phyloP scores from a whole-genome alignment of 1,140 invertebrate species.

The Antheraea mylitta region DNA sequence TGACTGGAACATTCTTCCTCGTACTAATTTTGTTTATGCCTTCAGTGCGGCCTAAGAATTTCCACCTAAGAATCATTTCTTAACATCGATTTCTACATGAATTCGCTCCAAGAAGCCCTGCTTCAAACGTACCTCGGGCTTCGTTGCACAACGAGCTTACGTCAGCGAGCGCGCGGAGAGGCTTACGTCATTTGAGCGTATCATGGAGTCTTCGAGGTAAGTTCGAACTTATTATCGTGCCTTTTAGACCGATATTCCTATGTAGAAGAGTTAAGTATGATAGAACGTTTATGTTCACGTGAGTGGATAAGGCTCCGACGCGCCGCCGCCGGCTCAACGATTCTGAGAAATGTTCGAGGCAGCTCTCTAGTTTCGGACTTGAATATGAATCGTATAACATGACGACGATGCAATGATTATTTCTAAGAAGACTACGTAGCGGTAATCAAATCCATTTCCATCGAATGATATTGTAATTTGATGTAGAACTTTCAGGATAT shows the following conservation, averaged over 20 bases:
- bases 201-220: constrained; percentile 40
- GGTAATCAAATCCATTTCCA: constrained; percentile 13
- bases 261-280: constrained; percentile 53
- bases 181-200: constrained; percentile 74
- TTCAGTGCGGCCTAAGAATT: constrained; percentile 65
- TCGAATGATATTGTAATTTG: background rate
- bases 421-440: constrained; percentile 28
- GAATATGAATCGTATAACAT: constrained; percentile 72
- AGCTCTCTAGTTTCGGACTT: constrained; percentile 74
- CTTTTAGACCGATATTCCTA: constrained; percentile 41
- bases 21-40: background rate
- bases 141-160: constrained; percentile 77
- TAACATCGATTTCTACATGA: constrained; percentile 73
- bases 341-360: constrained; percentile 73
- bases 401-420: constrained; percentile 33
- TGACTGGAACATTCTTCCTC: too few species aligned
- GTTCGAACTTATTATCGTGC: constrained; percentile 40
- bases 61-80: constrained; percentile 60
- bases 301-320: constrained; percentile 76
- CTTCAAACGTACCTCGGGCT: constrained; percentile 73
- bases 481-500: background rate
- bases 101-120: constrained; percentile 68
- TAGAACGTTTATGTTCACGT: constrained; percentile 76
- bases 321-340: constrained; percentile 71
- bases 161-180: constrained; percentile 72